phyloP scores from a whole-genome alignment of 2,113 vertebrate species.

The Ceyx margarethae region DNA sequence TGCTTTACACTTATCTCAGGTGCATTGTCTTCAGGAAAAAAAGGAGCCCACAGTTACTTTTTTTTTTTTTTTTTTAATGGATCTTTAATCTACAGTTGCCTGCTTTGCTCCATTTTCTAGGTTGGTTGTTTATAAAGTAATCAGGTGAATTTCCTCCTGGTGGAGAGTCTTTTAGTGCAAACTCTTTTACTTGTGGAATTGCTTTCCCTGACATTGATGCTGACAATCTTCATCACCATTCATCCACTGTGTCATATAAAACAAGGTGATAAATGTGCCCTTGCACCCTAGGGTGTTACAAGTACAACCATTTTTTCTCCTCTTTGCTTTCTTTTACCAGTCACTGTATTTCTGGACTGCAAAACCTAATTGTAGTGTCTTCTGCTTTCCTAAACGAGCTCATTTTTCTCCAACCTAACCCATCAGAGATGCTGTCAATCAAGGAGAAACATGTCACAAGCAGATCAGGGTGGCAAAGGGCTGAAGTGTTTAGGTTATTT shows the following conservation, averaged over 20 bases:
- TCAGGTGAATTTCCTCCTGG: background rate
- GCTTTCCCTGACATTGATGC: background rate
- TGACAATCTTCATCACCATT: conserved; percentile 43
- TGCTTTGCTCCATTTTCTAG: background rate
- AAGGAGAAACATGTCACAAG: background rate
- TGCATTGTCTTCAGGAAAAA: background rate
- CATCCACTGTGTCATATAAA: conserved; percentile 19
- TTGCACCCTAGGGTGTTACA: conserved; percentile 1
- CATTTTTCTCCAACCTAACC: conserved; percentile 53
- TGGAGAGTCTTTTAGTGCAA: background rate
- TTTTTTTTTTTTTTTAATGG: no score
- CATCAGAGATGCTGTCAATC: conserved; percentile 62
- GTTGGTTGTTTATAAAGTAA: background rate
- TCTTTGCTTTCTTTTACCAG: conserved; percentile 15
- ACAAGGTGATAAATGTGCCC: conserved; percentile 47
- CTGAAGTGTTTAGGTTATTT: background rate
- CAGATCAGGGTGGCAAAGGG: conserved; percentile 4
- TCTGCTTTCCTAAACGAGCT: conserved; percentile 65
- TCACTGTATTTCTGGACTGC: background rate
- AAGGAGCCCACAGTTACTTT: background rate
- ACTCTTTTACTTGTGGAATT: conserved; percentile 2
- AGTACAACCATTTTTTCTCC: conserved; percentile 15
- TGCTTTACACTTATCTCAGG: background rate
- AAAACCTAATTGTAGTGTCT: conserved; percentile 56
- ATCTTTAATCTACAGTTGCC: background rate